These are phyloP conservation scores for Diglossa cyanea DNA, from an alignment of 2,797 vertebrate species.

Conservation along the genomic window DNA sequence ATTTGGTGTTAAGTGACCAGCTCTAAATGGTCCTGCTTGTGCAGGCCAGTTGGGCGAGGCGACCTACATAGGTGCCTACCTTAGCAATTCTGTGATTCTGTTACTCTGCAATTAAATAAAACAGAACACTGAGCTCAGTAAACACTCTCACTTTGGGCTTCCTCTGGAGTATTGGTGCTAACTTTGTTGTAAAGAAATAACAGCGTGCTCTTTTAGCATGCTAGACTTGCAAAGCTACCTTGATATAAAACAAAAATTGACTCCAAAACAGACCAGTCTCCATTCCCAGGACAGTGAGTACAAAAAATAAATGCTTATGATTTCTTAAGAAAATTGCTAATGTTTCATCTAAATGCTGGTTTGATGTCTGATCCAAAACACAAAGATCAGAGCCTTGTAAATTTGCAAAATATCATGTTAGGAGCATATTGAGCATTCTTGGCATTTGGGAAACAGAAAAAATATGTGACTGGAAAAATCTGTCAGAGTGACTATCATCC, in stretches of 20 bases:
- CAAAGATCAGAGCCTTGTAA: slow-evolving; percentile 6
- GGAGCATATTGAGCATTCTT: background rate
- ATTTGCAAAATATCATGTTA: background rate
- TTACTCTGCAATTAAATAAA: background rate
- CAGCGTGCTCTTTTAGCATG: background rate
- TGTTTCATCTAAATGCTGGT: slow-evolving; percentile 6
- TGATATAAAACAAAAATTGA: slow-evolving; percentile 26
- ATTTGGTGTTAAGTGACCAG: background rate
- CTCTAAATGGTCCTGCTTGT: background rate
- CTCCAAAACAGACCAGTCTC: background rate
- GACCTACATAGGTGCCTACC: background rate
- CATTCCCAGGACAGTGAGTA: background rate
- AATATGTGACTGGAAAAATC: background rate
- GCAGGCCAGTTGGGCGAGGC: background rate
- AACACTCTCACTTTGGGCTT: background rate
- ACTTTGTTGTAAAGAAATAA: background rate
- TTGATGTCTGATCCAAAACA: slow-evolving; percentile 13
- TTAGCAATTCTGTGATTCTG: background rate
- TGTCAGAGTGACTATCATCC: background rate
- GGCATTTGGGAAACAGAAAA: background rate
- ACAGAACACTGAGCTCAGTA: background rate
- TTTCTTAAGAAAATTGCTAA: background rate
- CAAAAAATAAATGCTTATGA: background rate
- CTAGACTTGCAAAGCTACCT: background rate
- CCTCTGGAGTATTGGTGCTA: background rate